These are phyloP conservation scores for Mirza zaza DNA, from an alignment of 2,113 vertebrate species.

Conservation along the genomic window DNA sequence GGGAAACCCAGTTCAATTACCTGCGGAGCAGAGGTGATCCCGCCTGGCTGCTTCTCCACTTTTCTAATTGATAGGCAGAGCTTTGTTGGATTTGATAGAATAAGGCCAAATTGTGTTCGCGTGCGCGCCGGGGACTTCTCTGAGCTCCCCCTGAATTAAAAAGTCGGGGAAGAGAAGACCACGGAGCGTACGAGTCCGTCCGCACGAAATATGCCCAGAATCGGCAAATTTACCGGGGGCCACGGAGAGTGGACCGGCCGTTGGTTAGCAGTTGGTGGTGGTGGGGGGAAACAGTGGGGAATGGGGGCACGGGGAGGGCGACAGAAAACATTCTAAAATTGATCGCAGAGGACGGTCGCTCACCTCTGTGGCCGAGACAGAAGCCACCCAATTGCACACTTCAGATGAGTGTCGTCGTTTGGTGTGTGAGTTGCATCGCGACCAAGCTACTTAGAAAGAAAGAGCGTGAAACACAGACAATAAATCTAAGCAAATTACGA, in stretches of 20 bases:
- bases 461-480: not conserved
- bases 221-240: rapidly evolving
- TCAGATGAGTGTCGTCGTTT: rapidly evolving
- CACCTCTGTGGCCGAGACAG: rapidly evolving
- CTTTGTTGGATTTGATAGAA: not conserved
- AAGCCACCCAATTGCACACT: rapidly evolving
- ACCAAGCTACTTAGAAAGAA: not conserved
- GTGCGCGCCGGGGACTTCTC: not conserved
- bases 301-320: rapidly evolving
- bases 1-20: not conserved
- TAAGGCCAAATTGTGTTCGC: not conserved
- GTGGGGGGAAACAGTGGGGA: rapidly evolving
- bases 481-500: not conserved
- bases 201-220: rapidly evolving
- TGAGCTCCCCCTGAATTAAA: not conserved
- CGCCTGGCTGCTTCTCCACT: rapidly evolving
- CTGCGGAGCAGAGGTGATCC: not conserved
- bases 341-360: rapidly evolving
- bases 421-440: rapidly evolving
- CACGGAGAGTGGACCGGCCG: rapidly evolving
- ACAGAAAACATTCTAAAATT: rapidly evolving
- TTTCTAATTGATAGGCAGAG: not conserved
- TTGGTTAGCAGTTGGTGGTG: not conserved
- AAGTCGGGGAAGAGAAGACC: rapidly evolving
- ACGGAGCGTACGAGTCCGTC: rapidly evolving